These are phyloP conservation scores for Perdita meconis DNA, from an alignment of 2,888 invertebrate species.

Conservation along the genomic window DNA sequence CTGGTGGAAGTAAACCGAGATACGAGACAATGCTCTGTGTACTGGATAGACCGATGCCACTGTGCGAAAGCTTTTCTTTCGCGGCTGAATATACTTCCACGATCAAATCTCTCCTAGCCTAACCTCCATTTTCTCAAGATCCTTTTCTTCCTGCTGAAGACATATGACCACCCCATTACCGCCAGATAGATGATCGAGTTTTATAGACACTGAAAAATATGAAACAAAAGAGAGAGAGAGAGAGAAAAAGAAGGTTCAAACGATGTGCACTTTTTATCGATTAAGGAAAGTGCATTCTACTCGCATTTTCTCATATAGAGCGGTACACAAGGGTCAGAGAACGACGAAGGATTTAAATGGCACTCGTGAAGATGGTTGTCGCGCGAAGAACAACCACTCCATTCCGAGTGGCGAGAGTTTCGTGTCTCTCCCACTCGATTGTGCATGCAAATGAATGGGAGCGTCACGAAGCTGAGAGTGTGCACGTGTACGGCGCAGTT, in stretches of 20 bases:
- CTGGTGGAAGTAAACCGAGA: slow-evolving; percentile 57
- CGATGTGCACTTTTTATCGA: not conserved
- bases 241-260: not conserved
- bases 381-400: slow-evolving; percentile 43
- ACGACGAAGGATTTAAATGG: slow-evolving; percentile 34
- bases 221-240: too few relatives aligned
- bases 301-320: not conserved
- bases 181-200: too few relatives aligned
- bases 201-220: not conserved
- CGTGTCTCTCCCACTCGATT: slow-evolving; percentile 31
- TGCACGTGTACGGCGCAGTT: slow-evolving; percentile 39
- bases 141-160: not conserved
- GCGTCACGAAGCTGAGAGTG: slow-evolving; percentile 38
- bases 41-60: slow-evolving; percentile 32
- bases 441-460: slow-evolving; percentile 49
- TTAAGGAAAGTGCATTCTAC: not conserved
- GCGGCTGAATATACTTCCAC: not conserved
- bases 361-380: slow-evolving; percentile 37
- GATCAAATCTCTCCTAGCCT: not conserved
- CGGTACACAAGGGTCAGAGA: slow-evolving; percentile 11
- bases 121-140: not conserved
- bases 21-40: slow-evolving; percentile 59
- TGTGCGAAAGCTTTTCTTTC: slow-evolving; percentile 28
- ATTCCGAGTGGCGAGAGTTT: slow-evolving; percentile 33
- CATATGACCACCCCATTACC: not conserved